Conservation (phyloP, 2,888 invertebrate genomes). For the Bedellia somnulentella region DNA sequence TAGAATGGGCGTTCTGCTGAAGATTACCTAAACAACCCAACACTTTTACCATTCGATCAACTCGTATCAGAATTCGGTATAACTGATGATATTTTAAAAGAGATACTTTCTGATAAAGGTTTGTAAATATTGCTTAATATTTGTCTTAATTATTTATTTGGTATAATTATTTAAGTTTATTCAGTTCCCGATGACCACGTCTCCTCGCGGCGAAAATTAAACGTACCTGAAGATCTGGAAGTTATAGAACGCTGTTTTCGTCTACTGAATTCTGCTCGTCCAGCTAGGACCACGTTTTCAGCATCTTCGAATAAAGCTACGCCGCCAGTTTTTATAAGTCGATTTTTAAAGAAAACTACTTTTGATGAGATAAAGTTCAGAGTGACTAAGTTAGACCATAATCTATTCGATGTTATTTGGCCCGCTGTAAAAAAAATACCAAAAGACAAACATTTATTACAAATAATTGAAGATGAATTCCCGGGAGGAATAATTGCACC, state of each 20-base stretch:
- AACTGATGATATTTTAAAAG: slow-evolving; percentile 64
- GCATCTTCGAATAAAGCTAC: slow-evolving; percentile 60
- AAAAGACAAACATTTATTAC: slow-evolving; percentile 51
- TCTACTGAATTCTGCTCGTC: slow-evolving; percentile 66
- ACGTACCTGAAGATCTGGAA: slow-evolving; percentile 69
- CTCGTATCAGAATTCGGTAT: slow-evolving; percentile 72
- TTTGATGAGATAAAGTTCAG: slow-evolving; percentile 76
- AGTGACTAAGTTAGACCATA: slow-evolving; percentile 82
- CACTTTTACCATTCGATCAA: slow-evolving; percentile 68
- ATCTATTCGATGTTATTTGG: slow-evolving; percentile 86
- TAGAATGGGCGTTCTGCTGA: slow-evolving; percentile 80
- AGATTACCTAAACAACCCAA: slow-evolving; percentile 71
- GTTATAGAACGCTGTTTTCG: slow-evolving; percentile 78
- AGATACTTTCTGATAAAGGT: slow-evolving; percentile 81
- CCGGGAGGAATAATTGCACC: slow-evolving; percentile 79
- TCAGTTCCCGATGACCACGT: slow-evolving; percentile 75
- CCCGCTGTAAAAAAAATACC: slow-evolving; percentile 83
- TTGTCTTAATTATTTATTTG: not conserved
- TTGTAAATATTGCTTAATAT: slow-evolving; percentile 15
- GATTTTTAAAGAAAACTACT: slow-evolving; percentile 71
- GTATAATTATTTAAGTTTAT: slow-evolving; percentile 11
- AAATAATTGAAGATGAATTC: slow-evolving; percentile 70
- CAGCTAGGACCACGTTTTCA: slow-evolving; percentile 58
- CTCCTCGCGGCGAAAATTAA: slow-evolving; percentile 73
- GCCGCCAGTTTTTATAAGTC: slow-evolving; percentile 64